phyloP scores from a whole-genome alignment of 2,888 invertebrate genomes.

The Pammene aurita region DNA sequence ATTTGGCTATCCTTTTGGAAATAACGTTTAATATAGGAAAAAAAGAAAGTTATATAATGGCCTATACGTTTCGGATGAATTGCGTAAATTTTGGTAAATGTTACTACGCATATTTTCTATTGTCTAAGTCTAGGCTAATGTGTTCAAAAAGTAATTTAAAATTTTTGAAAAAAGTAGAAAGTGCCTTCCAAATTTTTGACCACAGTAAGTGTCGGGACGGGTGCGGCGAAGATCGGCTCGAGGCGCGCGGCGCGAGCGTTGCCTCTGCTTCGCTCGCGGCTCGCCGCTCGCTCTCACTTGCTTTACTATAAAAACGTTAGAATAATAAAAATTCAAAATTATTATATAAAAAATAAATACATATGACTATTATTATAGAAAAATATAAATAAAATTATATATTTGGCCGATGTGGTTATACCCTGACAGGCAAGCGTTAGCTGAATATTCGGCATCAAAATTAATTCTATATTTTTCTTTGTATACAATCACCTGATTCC shows the following conservation, averaged over 20 bases:
- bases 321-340: constrained; percentile 83
- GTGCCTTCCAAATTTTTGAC: constrained; percentile 90
- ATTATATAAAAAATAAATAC: constrained; percentile 82
- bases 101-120: constrained; percentile 84
- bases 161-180: constrained; percentile 87
- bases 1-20: constrained; percentile 82
- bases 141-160: constrained; percentile 86
- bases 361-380: constrained; percentile 82
- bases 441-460: constrained; percentile 79
- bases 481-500: constrained; percentile 60
- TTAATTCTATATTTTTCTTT: constrained; percentile 67
- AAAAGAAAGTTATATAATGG: constrained; percentile 74
- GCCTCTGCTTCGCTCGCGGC: constrained; percentile 21
- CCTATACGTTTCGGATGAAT: constrained; percentile 81
- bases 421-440: constrained; percentile 88
- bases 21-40: constrained; percentile 72
- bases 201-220: constrained; percentile 84
- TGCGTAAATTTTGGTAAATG: constrained; percentile 83
- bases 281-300: constrained; percentile 61
- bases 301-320: constrained; percentile 79
- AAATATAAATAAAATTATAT: constrained; percentile 81
- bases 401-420: constrained; percentile 86
- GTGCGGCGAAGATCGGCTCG: constrained; percentile 78
- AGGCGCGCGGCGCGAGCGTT: constrained; percentile 46
- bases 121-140: constrained; percentile 87